Base-by-base conservation (phyloP, 1,140 invertebrate species). In the Calosoma granatense region DNA sequence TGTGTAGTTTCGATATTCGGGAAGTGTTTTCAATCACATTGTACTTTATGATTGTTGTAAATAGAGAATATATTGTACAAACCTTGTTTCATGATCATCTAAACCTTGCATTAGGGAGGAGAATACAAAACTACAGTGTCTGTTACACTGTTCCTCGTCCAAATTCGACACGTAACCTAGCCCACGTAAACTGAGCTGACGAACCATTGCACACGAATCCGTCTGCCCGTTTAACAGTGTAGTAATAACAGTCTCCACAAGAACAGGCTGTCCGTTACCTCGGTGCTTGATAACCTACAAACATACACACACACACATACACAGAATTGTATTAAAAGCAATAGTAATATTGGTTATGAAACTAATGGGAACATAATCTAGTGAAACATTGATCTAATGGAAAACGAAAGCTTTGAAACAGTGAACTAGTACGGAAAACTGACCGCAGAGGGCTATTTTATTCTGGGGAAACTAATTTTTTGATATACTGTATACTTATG, bases 71-170 rank as follows among this genome's bases (percentile, higher is more conserved):
- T 6, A n/a, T 47, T 17, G 3, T 6, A 54, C 62, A 63, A 61
- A 70, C 69, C 64, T 63, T 11, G 67, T 60, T 58, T 69, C 70
- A 54, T 69, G 65, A 60, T 76, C 74, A 60, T 75, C 74, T 54
- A 76, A 63, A 53, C 73, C 72, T 59, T 72, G 71, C 65, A 74
- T 71, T 22, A 76, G 59, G 15, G 72, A 70, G 22, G 65, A 63
- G 4, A 76, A 56, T 52, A 76, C 70, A 56, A 62, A 64, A 20
- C 68, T 66, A 22, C 64, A 68, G 61, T 74, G 68, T 39, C 68
- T 67, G 1, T 61, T 55, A 6, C 68, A 57, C 1, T 70, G 36
- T 20, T 70, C 70, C 11, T 39, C 55, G 30, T 63, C 63, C 26
- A 70, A 59, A 58, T 63, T 58, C 52, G 69, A 67, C 1, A 64